Conservation (phyloP, 2,888 invertebrate genomes). For the Chloroclysta siterata region DNA sequence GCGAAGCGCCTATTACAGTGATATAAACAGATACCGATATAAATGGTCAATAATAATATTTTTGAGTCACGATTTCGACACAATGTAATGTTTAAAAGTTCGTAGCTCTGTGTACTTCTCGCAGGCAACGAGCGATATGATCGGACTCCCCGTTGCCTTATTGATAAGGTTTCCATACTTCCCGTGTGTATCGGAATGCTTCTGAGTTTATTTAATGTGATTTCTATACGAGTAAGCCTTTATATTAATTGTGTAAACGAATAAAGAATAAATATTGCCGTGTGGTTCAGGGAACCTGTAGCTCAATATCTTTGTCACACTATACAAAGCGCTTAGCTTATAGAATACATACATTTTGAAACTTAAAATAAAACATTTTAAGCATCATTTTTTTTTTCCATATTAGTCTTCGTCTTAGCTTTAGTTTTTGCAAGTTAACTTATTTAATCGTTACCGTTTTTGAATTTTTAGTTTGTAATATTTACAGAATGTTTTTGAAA, state of each 20-base stretch:
- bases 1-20: slow-evolving; percentile 44
- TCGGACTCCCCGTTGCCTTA: slow-evolving; percentile 82
- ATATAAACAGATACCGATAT: slow-evolving; percentile 51
- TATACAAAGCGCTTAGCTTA: not conserved
- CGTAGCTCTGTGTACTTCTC: slow-evolving; percentile 68
- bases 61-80: slow-evolving; percentile 67
- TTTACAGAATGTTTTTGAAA: not conserved
- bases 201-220: slow-evolving; percentile 79
- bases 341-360: not conserved
- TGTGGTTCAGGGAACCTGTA: slow-evolving; percentile 5
- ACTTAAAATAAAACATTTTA: no score
- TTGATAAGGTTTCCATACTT: slow-evolving; percentile 83
- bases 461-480: no score
- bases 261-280: slow-evolving; percentile 24
- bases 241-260: slow-evolving; percentile 46
- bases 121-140: slow-evolving; percentile 71
- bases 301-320: slow-evolving; percentile 23
- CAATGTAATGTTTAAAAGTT: slow-evolving; percentile 67
- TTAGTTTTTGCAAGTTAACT: no score
- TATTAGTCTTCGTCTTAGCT: no score
- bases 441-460: no score
- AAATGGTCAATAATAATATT: slow-evolving; percentile 54
- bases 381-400: no score
- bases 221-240: slow-evolving; percentile 58
- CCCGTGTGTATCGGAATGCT: slow-evolving; percentile 79